Evolutionary conservation across 2,113 vertebrate species (phyloP).

Genomic region (Stercorarius parasiticus): DNA sequence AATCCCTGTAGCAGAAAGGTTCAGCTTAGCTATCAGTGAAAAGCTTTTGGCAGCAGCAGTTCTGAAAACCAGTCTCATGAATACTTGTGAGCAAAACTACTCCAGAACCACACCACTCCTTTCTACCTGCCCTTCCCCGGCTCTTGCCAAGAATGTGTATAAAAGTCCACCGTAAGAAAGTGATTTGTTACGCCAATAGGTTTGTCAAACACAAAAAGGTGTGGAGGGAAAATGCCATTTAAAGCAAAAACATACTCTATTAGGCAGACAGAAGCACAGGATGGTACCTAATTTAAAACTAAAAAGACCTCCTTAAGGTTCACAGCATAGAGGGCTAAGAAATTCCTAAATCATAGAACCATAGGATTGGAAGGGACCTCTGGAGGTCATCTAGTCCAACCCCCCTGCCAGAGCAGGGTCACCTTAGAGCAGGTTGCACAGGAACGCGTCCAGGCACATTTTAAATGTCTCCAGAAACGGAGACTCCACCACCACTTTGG

Average conservation of each 20-base stretch:
- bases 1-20: neutral
- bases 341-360: neutral
- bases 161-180: neutral
- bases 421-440: too few relatives aligned
- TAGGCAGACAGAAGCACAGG: neutral
- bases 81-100: neutral
- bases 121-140: neutral
- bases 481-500: too few relatives aligned
- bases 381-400: too few relatives aligned
- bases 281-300: neutral
- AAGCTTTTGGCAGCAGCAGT: neutral
- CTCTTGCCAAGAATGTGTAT: neutral
- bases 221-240: neutral
- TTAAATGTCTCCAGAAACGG: too few relatives aligned
- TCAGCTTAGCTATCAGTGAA: neutral
- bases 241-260: neutral
- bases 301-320: neutral
- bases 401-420: too few relatives aligned
- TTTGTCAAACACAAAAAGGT: neutral
- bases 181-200: neutral
- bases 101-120: neutral
- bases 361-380: too few relatives aligned
- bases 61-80: neutral
- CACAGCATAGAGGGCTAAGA: neutral
- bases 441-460: too few relatives aligned